Evolutionary conservation across 2,113 vertebrate species (phyloP).

Genomic region (Fulmarus glacialis): DNA sequence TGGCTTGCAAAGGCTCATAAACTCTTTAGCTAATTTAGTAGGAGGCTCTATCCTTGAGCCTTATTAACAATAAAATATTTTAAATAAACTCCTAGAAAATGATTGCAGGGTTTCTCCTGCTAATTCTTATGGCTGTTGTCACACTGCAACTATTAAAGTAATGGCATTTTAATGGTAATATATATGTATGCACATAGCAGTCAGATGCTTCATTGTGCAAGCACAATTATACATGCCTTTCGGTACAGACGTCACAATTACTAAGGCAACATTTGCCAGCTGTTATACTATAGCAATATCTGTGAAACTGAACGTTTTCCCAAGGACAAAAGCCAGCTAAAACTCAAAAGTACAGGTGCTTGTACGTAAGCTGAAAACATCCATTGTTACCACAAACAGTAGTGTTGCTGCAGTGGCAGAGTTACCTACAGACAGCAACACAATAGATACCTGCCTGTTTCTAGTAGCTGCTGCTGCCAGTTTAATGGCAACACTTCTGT

Average conservation of each 20-base stretch:
- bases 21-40: conserved; percentile 12
- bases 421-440: background rate
- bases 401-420: background rate
- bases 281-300: rapidly evolving
- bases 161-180: background rate
- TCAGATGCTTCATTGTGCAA: background rate
- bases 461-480: background rate
- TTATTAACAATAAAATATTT: conserved; percentile 33
- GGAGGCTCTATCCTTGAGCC: background rate
- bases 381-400: rapidly evolving
- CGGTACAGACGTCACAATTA: background rate
- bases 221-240: background rate
- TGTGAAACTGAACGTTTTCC: background rate
- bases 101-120: background rate
- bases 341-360: background rate
- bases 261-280: background rate
- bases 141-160: background rate
- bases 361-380: background rate
- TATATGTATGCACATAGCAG: background rate
- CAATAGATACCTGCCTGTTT: background rate
- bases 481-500: background rate
- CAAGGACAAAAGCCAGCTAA: background rate
- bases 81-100: background rate
- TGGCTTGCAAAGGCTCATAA: conserved; percentile 15
- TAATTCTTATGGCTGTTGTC: background rate